A percentile compares a stretch with the other conserved stretches of the same genome.
Evolutionary conservation across 2,797 vertebrate genomes (phyloP).

Genomic region (Nannoperca australis): DNA sequence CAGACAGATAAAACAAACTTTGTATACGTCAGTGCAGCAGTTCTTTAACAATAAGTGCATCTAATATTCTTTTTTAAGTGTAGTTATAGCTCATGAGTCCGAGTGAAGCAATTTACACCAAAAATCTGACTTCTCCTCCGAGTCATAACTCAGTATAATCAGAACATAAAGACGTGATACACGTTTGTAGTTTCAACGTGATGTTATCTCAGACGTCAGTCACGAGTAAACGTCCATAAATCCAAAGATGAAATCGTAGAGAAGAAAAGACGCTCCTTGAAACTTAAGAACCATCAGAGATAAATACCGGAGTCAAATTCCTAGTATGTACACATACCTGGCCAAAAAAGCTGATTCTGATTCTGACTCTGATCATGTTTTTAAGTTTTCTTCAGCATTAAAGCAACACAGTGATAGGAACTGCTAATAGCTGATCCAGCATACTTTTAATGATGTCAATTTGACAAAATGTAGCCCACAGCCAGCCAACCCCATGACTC

Average conservation of each 20-base stretch:
- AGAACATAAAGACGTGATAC: background rate
- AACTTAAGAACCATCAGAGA: background rate
- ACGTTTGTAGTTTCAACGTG: background rate
- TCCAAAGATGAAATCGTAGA: background rate
- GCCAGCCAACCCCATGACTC: background rate
- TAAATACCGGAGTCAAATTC: too few species aligned
- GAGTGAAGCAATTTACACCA: background rate
- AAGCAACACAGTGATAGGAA: background rate
- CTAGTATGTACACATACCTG: too few species aligned
- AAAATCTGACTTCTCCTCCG: background rate
- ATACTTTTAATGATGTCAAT: background rate
- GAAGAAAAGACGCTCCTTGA: background rate
- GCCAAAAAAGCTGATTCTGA: too few species aligned
- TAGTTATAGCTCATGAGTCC: too few species aligned
- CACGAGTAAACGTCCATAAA: background rate
- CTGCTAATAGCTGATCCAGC: background rate
- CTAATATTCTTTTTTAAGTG: background rate
- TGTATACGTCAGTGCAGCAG: background rate
- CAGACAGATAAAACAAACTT: background rate
- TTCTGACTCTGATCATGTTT: too few species aligned
- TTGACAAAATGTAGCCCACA: background rate
- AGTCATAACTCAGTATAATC: background rate
- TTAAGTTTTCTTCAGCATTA: background rate
- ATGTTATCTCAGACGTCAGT: too few species aligned
- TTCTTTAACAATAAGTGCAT: background rate